phyloP scores from a whole-genome alignment of 2,888 invertebrate species.

The Pachydiplax longipennis region DNA sequence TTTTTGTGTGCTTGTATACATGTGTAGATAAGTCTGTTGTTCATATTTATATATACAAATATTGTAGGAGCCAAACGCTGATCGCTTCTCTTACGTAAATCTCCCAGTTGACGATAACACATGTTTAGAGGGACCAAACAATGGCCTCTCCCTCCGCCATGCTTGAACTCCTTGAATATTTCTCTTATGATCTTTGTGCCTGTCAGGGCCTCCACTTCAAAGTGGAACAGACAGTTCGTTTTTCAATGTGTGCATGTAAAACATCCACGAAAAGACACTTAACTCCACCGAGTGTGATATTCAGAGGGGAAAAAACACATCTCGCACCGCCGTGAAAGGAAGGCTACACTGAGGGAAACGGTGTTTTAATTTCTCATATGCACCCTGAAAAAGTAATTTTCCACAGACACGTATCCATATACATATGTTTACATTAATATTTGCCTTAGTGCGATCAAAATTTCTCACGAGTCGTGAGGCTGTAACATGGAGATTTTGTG shows the following conservation, averaged over 20 bases:
- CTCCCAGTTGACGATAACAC: constrained; percentile 1
- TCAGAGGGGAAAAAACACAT: not conserved
- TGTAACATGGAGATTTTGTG: too few species aligned
- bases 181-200: not conserved
- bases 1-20: constrained; percentile 20
- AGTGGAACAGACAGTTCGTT: not conserved
- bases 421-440: not conserved
- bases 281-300: constrained; percentile 11
- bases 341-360: constrained; percentile 8
- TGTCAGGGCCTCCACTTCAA: not conserved
- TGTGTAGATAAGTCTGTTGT: constrained; percentile 18
- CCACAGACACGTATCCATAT: not conserved
- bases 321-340: not conserved
- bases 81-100: constrained; percentile 10
- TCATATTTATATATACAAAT: constrained; percentile 33
- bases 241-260: not conserved
- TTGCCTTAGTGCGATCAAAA: not conserved
- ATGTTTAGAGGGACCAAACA: not conserved
- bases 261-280: constrained; percentile 24
- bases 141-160: constrained; percentile 5
- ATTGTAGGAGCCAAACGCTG: constrained; percentile 26
- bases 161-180: not conserved
- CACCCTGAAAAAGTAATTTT: constrained; percentile 18
- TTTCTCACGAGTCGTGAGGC: too few species aligned
- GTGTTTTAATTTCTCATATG: constrained; percentile 20